Base-by-base conservation (phyloP, 2,797 vertebrate genomes). In the Synaphobranchus kaupii region DNA sequence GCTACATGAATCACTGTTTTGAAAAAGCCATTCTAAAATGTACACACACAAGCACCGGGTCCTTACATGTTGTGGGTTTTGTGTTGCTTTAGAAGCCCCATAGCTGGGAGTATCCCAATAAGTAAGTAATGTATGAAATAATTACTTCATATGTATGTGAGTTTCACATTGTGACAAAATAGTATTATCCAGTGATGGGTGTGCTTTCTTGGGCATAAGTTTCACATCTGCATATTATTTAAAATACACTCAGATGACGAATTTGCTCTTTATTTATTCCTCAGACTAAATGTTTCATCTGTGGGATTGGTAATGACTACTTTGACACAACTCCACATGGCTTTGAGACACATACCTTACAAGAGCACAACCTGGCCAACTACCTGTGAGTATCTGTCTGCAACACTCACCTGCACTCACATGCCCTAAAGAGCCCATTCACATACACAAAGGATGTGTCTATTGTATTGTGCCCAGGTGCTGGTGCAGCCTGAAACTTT, bases 311-410 rank as follows among this genome's bases (percentile, higher is more conserved):
- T 82, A 99, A 99, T 47, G 99, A 99, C 90, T 99, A 99, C 93
- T 99, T 99, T 91, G 99, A 99, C 94, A 98, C 97, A 0, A 99
- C 96, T 0, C 99, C 99, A 66, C 99, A 99, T 44, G 99, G 99
- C 85, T 99, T 99, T 88, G 99, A 99, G 94, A 99, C 98, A 80
- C 99, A 99, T 88, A 99, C 99, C 6, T 94, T 99, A 93, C 98
- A 99, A 96, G 99, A 99, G 96, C 99, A 99, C 97, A 99, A 99
- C 93, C 92, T 99, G 92, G 99, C 99, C 90, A 99, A 99, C 95
- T 99, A 99, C 91, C 94, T 99, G 99, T 99, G 93, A 99, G 98
- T 99, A 95, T 83, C 54, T 54, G 28, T 54, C 31, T n/a, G 56
- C 9, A 7, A 63, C n/a, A 68, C 73, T 50, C 84, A 71, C 50